phyloP scores from a whole-genome alignment of 2,888 invertebrate genomes.

The Diadromus collaris region DNA sequence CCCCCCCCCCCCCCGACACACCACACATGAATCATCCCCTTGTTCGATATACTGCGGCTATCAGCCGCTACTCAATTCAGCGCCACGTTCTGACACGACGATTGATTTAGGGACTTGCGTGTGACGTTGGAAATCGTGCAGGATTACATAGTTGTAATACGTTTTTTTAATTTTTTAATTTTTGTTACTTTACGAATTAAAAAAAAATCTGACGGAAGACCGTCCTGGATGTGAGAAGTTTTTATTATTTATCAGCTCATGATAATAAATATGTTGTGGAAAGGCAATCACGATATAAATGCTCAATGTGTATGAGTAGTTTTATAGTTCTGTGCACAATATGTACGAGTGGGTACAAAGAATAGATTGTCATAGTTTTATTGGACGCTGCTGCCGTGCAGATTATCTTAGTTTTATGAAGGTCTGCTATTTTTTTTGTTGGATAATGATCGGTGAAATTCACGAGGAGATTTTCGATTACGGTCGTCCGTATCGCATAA shows the following conservation, averaged over 20 bases:
- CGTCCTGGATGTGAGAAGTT: no score
- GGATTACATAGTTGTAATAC: neutral
- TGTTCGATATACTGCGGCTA: neutral
- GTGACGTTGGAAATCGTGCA: neutral
- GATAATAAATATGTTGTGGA: no score
- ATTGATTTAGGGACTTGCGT: neutral
- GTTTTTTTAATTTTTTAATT: neutral
- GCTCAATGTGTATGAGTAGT: no score
- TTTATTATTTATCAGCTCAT: no score
- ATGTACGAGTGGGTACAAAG: neutral
- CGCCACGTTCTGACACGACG: neutral
- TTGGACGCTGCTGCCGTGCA: neutral
- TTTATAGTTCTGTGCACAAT: neutral
- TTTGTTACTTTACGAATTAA: neutral
- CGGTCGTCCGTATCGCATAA: neutral
- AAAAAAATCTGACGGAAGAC: neutral
- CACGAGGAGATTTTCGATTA: neutral
- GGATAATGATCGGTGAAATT: neutral
- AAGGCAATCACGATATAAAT: no score
- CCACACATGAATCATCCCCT: constrained; percentile 2
- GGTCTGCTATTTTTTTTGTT: neutral
- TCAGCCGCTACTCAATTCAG: neutral
- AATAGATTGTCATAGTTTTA: neutral
- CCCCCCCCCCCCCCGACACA: neutral
- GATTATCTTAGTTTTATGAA: neutral